A percentile compares a stretch with the other conserved stretches of the same genome.
These are phyloP conservation scores for Zaprionus lachaisei DNA, from an alignment of 1,140 invertebrate genomes.

Conservation along the genomic window DNA sequence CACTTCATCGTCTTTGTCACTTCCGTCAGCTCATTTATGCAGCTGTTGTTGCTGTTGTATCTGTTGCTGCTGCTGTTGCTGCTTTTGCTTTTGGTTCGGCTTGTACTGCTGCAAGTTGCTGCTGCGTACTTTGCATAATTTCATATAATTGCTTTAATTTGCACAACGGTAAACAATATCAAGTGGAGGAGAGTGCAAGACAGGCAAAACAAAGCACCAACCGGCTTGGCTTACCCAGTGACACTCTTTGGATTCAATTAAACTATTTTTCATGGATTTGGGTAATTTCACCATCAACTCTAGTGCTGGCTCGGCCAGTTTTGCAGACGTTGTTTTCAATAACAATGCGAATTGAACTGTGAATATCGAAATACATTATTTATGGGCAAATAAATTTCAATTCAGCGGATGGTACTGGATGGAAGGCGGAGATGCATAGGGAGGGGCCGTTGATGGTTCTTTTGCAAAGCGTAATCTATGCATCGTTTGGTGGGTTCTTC, in stretches of 20 bases:
- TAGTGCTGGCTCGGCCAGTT: constrained; percentile 12
- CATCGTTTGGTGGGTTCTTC: constrained; percentile 64
- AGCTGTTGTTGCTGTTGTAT: constrained; percentile 54
- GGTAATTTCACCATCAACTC: constrained; percentile 43
- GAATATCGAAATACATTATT: constrained; percentile 52
- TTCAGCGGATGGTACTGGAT: constrained; percentile 20
- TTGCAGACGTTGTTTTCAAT: constrained; percentile 54
- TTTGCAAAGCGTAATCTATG: constrained; percentile 48
- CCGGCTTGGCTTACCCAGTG: constrained; percentile 50
- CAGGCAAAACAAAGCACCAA: constrained; percentile 31
- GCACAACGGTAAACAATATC: constrained; percentile 74
- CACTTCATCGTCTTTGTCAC: constrained; percentile 57
- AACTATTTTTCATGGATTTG: constrained; percentile 65
- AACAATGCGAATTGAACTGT: constrained; percentile 67
- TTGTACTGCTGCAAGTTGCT: constrained; percentile 35
- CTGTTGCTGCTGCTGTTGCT: neutral
- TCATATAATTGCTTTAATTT: constrained; percentile 77
- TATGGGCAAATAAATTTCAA: constrained; percentile 69
- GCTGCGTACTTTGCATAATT: constrained; percentile 80
- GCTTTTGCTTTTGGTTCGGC: neutral
- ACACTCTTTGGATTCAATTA: constrained; percentile 68
- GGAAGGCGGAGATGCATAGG: neutral
- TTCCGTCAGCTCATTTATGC: constrained; percentile 74
- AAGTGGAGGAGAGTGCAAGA: constrained; percentile 33
- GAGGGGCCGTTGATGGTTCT: constrained; percentile 29